phyloP scores from a whole-genome alignment of 1,140 invertebrate species.

The Dolichoris vasculosae region DNA sequence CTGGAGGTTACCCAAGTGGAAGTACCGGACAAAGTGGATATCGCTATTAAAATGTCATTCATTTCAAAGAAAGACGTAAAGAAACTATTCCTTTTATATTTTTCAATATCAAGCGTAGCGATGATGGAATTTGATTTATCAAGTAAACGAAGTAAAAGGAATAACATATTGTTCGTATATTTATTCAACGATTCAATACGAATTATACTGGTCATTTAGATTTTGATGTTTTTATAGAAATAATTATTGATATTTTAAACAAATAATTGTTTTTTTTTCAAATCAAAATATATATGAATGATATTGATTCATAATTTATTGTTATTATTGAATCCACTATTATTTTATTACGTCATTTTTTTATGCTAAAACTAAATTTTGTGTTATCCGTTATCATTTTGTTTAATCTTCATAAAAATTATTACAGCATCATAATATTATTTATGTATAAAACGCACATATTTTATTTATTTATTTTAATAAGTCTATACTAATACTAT shows the following conservation, averaged over 20 bases:
- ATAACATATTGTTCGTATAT: background rate
- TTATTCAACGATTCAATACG: background rate
- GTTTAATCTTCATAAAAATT: background rate
- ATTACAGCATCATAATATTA: no score
- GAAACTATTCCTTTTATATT: background rate
- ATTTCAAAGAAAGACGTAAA: background rate
- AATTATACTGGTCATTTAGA: background rate
- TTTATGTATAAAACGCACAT: no score
- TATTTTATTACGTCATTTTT: background rate
- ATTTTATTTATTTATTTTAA: no score
- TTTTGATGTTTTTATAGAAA: background rate
- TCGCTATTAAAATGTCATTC: slow-evolving; percentile 13
- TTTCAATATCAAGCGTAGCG: background rate
- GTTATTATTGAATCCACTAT: background rate
- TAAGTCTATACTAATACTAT: no score
- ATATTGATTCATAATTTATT: background rate
- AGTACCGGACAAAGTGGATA: slow-evolving; percentile 46
- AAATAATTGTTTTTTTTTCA: background rate
- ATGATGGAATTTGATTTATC: background rate
- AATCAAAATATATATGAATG: background rate
- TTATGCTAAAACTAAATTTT: background rate
- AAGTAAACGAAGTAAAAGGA: background rate
- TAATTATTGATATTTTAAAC: background rate
- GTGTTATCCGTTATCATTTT: background rate
- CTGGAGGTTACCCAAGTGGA: slow-evolving; percentile 28